Base-by-base conservation (phyloP, 1,140 invertebrate species). In the Anoplophora glabripennis region DNA sequence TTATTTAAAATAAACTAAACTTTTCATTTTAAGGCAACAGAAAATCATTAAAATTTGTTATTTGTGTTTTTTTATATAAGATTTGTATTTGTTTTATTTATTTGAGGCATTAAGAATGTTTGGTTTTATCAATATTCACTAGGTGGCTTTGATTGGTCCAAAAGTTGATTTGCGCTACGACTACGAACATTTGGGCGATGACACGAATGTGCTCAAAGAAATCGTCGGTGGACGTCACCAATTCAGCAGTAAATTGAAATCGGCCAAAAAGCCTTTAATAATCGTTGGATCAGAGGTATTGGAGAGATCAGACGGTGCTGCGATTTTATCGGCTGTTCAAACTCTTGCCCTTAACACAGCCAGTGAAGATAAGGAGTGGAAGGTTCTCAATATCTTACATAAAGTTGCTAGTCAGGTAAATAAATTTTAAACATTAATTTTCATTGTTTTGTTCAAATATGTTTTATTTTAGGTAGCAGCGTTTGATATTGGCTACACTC, bases 111-210 rank as follows among this genome's bases (percentile, higher is more conserved):
- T n/a, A n/a, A n/a, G n/a, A n/a, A n/a, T n/a, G n/a, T n/a, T n/a
- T n/a, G n/a, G n/a, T n/a, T n/a, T n/a, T 10, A 52, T 3, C 9
- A 53, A 3, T 28, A 28, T 38, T 41, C 7, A 47, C 15, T 56
- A 72, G 57, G 72, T 94, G 28, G 94, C 87, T 1, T 73, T 94
- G 8, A 85, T 99, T 71, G 97, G 98, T 37, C 88, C 92, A 1
- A 84, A 94, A 72, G 84, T 99, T 21, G 93, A 99, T 78, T 81
- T 99, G 9, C 93, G 92, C 0, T 99, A 99, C 76, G 85, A 95
- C 14, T 94, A 98, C 76, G 86, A 90, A 84, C 88, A 97, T 78
- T 79, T 97, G 17, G 96, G 96, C 36, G 85, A 94, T 57, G 85
- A 85, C 38, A 77, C 89, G 3, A 79, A 82, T 40, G 73, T 88